Evolutionary conservation across 2,113 vertebrate species (phyloP), one percentile per base, ranked within the genome.

Genomic region (Tympanuchus pallidicinctus): DNA sequence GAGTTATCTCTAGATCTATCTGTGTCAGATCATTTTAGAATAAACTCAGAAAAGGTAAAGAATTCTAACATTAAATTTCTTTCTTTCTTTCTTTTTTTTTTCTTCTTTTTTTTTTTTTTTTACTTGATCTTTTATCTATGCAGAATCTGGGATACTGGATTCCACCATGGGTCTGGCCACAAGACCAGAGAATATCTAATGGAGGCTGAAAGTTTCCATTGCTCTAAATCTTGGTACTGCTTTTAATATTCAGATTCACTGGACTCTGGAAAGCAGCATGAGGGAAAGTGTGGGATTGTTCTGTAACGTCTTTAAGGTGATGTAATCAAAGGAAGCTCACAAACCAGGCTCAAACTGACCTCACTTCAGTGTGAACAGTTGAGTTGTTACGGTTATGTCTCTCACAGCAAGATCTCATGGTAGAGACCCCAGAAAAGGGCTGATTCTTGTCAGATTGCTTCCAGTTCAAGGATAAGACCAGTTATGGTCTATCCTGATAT

Each of bases 381-480:
- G 21, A 22, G 14, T 27, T 45, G 22, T 34, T 1, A 3, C 8
- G 6, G 47, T n/a, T 38, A 24, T 10, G 38, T 22, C 10, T 61
- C 18, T 73, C 2, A 0, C 43, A 67, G 6, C 4, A 1, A 32
- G 7, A 11, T 36, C 6, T 82, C 25, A 27, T 38, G 19, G 27
- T n/a, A 13, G 18, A 81, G 69, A 36, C 10, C 13, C 15, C 0
- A 6, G 13, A 17, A 69, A 64, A 54, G 18, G 24, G 27, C 28
- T 34, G 56, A 45, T 34, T 63, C 19, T 82, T 16, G 28, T 34
- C 40, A 21, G 12, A 8, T 17, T 42, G 30, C 79, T 76, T 30
- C 19, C 40, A 70, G 17, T 19, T 40, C 47, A 70, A 70, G 28
- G 11, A 24, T 21, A 56, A 17, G 40, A 32, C 48, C 34, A 32